Base-by-base conservation (phyloP, 2,888 invertebrate species). In the Apoderus coryli region DNA sequence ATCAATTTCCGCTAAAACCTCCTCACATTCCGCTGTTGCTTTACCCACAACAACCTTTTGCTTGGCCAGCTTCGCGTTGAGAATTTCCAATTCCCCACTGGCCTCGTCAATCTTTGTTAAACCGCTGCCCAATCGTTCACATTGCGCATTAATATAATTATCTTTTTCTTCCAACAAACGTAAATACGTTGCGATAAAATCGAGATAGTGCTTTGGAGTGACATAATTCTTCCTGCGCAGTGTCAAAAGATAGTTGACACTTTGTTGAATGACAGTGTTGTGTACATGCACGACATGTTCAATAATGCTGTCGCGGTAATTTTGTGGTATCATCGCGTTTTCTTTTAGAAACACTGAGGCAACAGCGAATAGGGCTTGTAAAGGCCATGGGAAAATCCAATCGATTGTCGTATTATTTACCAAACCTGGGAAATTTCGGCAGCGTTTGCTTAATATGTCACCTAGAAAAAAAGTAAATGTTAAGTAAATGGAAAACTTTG, bases 321-420 rank as follows among this genome's bases (percentile, higher is more conserved):
- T 30, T 37, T 51, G 51, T 3, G 57, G 55, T 33, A 59, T 49
- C 33, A 47, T 46, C 1, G 47, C 45, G 31, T 49, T 75, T 42
- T 89, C 78, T 44, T 77, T 71, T 1, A 92, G 63, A 48, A 76
- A 85, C 2, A 82, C 77, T 33, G 78, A 77, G 1, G 90, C 90
- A 1, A 92, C 89, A 1, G 89, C 85, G 31, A 76, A 63, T 27
- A 92, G 54, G 1, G 92, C 92, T 53, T 90, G 85, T 40, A 77
- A 69, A 0, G 92, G 89, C 92, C 92, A 92, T 0, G 89, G 78
- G 56, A 84, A 88, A 52, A 89, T 75, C 90, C 90, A 92, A 56
- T 92, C 88, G 39, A 92, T 88, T 22, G 80, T 84, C 0, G 88
- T 84, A 50, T 85, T 86, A 51, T 88, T 90, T 22, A 92, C 86